These are phyloP conservation scores for Macaria liturata DNA, from an alignment of 2,888 invertebrate genomes.

Conservation along the genomic window DNA sequence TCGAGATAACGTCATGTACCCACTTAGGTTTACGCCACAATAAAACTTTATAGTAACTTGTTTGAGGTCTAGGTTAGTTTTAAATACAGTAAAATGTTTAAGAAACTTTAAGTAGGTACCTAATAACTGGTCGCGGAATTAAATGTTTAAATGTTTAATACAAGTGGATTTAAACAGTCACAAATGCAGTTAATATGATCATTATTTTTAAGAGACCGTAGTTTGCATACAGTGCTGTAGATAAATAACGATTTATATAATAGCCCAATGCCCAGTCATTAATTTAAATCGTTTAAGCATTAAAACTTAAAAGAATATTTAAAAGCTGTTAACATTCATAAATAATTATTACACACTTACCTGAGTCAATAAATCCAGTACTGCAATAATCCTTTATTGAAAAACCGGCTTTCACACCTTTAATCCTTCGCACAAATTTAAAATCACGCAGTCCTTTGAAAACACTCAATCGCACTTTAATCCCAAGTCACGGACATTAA, in stretches of 20 bases:
- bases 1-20: too few species aligned
- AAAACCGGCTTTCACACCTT: slow-evolving; percentile 45
- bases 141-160: too few species aligned
- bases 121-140: not conserved
- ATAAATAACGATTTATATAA: too few species aligned
- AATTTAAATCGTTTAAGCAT: too few species aligned
- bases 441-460: slow-evolving; percentile 41
- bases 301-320: too few species aligned
- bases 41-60: slow-evolving; percentile 14
- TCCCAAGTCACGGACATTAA: slow-evolving; percentile 6
- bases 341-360: slow-evolving; percentile 26
- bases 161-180: not conserved
- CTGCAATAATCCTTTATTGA: slow-evolving; percentile 38
- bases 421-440: slow-evolving; percentile 51
- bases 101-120: not conserved
- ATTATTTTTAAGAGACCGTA: too few species aligned
- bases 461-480: slow-evolving; percentile 10
- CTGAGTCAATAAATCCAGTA: slow-evolving; percentile 28
- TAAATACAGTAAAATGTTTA: not conserved
- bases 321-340: not conserved
- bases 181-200: too few species aligned
- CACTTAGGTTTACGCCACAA: slow-evolving; percentile 1
- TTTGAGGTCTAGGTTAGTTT: slow-evolving; percentile 4
- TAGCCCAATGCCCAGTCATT: too few species aligned
- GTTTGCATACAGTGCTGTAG: too few species aligned